A percentile compares a stretch with the other conserved stretches of the same genome.
These are phyloP conservation scores for Caradrina kadenii DNA, from an alignment of 2,888 invertebrate genomes.

Conservation along the genomic window DNA sequence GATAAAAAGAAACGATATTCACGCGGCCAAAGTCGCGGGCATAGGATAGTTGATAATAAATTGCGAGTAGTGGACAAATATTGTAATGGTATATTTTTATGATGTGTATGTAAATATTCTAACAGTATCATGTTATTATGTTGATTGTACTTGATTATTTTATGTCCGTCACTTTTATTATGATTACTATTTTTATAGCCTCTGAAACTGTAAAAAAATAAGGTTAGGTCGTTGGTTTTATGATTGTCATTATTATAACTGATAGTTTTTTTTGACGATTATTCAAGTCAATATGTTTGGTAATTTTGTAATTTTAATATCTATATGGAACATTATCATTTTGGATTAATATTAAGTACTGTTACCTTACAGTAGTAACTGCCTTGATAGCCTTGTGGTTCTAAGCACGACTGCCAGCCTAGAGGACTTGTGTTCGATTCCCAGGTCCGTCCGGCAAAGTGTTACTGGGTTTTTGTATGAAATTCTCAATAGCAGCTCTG, in stretches of 20 bases:
- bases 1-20: no score
- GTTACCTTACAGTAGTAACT: no score
- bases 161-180: constrained; percentile 28
- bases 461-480: no score
- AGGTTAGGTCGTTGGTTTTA: constrained; percentile 28
- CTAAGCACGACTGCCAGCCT: no score
- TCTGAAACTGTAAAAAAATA: constrained; percentile 26
- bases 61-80: constrained; percentile 50
- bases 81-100: constrained; percentile 33
- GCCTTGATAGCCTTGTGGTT: no score
- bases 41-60: constrained; percentile 36
- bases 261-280: background rate
- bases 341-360: no score
- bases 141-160: constrained; percentile 29
- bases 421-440: no score
- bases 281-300: background rate
- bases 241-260: constrained; percentile 19
- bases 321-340: no score
- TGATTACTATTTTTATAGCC: constrained; percentile 26
- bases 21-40: no score
- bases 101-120: constrained; percentile 50
- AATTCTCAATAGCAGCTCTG: no score
- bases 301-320: background rate
- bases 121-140: constrained; percentile 40
- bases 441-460: no score